Base-by-base conservation (phyloP, 2,113 vertebrate species). In the Chamaea fasciata region DNA sequence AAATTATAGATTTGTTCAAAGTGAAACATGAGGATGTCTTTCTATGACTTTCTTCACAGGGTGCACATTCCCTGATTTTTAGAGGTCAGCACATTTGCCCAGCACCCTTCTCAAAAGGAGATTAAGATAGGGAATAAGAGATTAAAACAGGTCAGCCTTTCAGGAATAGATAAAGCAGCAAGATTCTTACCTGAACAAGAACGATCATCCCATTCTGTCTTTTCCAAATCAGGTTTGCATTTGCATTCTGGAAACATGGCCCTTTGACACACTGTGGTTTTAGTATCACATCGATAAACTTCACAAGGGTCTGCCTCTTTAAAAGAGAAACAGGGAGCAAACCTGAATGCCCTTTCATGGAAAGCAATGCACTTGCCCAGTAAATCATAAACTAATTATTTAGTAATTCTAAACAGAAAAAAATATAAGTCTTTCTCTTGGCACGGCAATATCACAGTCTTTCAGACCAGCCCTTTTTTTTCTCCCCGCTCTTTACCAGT, bases 171-270 rank as follows among this genome's bases (percentile, higher is more conserved):
- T 44, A 52, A 88, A 60, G 30, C 17, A 83, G 39, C 2, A 8
- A 75, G 28, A 10, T 31, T 75, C 88, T 96, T 96, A 97, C 97
- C 14, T 76, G 59, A 90, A 77, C 97, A 97, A 64, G 90, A 80
- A 63, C 0, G 62, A 10, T 16, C 44, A 62, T 92, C 78, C 94
- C 60, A 62, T 0, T 18, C 0, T 65, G 77, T 65, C 49, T 27
- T 95, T 63, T 20, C 2, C 2, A 30, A 95, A 17, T 0, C 0
- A 3, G 0, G 0, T 47, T 2, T 46, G 85, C 97, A 97, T 2
- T 0, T 1, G 22, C 97, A 97, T 19, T 5, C 6, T 76, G 91
- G 95, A 78, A 41, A 4, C 1, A 0, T 0, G 0, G 0, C 0
- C 0, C 11, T 41, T 0, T 0, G 0, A 6, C 97, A 97, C 0